Evolutionary conservation across 2,113 vertebrate species (phyloP), one percentile per base, ranked within the genome.

Genomic region (Thunnus maccoyii): DNA sequence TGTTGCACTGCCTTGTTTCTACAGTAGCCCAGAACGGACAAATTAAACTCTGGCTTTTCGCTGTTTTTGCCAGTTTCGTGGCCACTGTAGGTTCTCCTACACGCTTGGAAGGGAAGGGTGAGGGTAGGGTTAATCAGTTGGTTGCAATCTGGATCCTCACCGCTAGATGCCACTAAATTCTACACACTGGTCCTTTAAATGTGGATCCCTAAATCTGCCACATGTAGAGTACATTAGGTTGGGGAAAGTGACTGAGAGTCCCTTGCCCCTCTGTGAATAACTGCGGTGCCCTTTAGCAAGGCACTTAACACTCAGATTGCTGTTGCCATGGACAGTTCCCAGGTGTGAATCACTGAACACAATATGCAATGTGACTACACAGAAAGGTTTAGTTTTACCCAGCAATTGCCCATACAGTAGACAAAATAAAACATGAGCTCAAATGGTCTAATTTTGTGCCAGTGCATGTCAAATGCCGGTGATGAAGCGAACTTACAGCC

Each of bases 291-390:
- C 47, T 56, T 61, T 44, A 58, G 46, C 30, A 3, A 83, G 41
- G 57, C 47, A 25, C 56, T 22, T 71, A 30, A 61, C 5, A 22
- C 55, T 51, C 25, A 47, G 66, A 65, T 36, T 58, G 41, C 64
- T 41, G 61, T 18, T 32, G 32, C 12, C n/a, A 66, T 51, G 61
- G 50, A 72, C 25, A 16, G 48, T 51, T 66, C 50, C 44, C 46
- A 63, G 63, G 56, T 67, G 51, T 64, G 64, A 86, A 75, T 60
- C 27, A 73, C 27, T 62, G 54, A 72, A 55, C 55, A 62, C 41
- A 84, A 62, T 8, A 16, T 79, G 50, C 62, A 52, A 32, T 48
- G 36, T 36, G 65, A 32, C 57, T 47, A 27, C 44, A 67, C 4
- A 64, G 60, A 13, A 51, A 47, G 30, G n/a, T 81, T 85, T 71